Evolutionary conservation across 2,113 vertebrate species (phyloP).

Genomic region (Salminus brasiliensis): DNA sequence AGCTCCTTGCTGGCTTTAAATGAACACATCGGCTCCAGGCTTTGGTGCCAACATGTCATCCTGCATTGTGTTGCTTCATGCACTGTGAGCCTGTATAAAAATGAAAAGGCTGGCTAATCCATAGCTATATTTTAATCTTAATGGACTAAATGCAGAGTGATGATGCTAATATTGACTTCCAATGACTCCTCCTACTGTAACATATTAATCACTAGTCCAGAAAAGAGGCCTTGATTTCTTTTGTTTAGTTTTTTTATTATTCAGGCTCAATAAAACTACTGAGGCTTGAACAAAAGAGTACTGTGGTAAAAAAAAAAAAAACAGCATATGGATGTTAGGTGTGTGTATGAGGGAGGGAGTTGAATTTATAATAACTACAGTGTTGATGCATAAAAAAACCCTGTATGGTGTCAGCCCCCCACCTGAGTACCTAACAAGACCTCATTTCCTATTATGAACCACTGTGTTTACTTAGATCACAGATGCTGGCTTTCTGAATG

Average conservation of each 20-base stretch:
- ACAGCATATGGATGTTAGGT: neutral
- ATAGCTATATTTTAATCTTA: constrained; percentile 27
- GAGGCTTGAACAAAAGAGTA: neutral
- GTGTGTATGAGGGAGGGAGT: neutral
- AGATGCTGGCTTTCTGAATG: too few relatives aligned
- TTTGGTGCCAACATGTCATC: constrained; percentile 10
- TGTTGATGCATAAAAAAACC: too few relatives aligned
- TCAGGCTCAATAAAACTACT: neutral
- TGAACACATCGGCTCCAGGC: neutral
- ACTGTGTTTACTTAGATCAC: too few relatives aligned
- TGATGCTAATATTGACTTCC: constrained; percentile 25
- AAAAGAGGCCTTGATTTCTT: neutral
- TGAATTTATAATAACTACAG: too few relatives aligned
- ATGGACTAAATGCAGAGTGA: neutral
- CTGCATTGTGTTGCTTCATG: constrained; percentile 17
- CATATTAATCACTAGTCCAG: neutral
- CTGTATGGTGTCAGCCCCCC: too few relatives aligned
- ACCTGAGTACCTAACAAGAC: too few relatives aligned
- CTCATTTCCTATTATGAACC: too few relatives aligned
- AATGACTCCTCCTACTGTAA: constrained; percentile 16
- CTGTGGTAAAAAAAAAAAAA: neutral
- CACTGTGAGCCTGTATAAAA: neutral
- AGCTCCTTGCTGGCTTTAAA: constrained; percentile 1
- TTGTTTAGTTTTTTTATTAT: too few relatives aligned
- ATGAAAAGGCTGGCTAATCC: neutral